Evolutionary conservation across 1,140 invertebrate species (phyloP), one percentile per base, ranked within the genome.

Genomic region (Stenopsyche tienmushanensis): DNA sequence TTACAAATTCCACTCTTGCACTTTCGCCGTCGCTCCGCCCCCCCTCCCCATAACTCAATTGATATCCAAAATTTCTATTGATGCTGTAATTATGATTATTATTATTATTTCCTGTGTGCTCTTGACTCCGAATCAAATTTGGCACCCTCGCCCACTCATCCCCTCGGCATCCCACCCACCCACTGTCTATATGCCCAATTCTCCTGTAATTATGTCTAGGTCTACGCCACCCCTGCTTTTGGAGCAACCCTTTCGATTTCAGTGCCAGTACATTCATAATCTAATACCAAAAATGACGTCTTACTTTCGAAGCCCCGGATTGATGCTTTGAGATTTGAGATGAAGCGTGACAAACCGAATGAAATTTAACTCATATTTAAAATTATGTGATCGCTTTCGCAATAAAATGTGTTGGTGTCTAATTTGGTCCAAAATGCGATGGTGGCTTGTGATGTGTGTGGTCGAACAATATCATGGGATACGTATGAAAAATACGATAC

Each of bases 1-100:
- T n/a, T n/a, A 34, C 29, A 34, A 34, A 34, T 5, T 5, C 29
- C 13, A 7, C 45, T 15, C 45, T 47, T 47, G 45, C n/a, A 47
- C n/a, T n/a, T n/a, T n/a, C n/a, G n/a, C n/a, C n/a, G n/a, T n/a
- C n/a, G n/a, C n/a, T n/a, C 49, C 17, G 20, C 10, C 49, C 18
- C 49, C 18, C 18, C 45, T 47, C 15, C 13, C 10, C 3, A 52
- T 59, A 45, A 59, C 57, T 59, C 34, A 29, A 65, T 58, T 65
- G 53, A 45, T 17, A 50, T 47, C 63, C 42, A 59, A 64, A 69
- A 49, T 65, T 63, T 55, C 17, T 45, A 64, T 64, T 55, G 62
- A 64, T 53, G 67, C 23, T 55, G 42, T 68, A 53, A 69, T 69
- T 69, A 63, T 69, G 50, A 65, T 69, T 29, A 67, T 67, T 58